These are phyloP conservation scores for Argyresthia goedartella DNA, from an alignment of 2,888 invertebrate genomes.

Conservation along the genomic window DNA sequence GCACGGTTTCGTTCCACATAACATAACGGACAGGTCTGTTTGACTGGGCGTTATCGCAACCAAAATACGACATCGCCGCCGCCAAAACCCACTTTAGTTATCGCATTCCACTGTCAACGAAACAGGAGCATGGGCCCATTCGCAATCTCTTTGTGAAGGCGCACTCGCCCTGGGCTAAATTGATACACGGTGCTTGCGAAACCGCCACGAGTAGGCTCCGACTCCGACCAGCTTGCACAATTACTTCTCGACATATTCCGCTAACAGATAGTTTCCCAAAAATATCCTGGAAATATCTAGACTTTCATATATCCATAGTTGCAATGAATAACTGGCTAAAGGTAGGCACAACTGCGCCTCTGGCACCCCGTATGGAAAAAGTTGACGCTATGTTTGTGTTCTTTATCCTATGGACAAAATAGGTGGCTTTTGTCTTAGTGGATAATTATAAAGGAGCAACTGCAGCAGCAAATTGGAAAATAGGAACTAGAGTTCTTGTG, in stretches of 20 bases:
- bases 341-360: too few relatives aligned
- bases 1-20: conserved; percentile 20
- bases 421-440: too few relatives aligned
- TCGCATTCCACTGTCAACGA: conserved; percentile 56
- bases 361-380: too few relatives aligned
- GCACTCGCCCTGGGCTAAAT: conserved; percentile 50
- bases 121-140: conserved; percentile 47
- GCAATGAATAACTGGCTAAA: too few relatives aligned
- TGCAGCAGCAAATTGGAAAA: background rate
- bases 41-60: conserved; percentile 38
- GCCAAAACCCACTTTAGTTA: conserved; percentile 56
- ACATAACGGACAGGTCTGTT: conserved; percentile 29
- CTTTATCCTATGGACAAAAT: too few relatives aligned
- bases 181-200: conserved; percentile 60
- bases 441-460: too few relatives aligned
- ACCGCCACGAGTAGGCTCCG: conserved; percentile 14
- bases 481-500: background rate
- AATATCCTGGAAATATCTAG: too few relatives aligned
- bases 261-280: background rate
- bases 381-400: too few relatives aligned
- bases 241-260: background rate
- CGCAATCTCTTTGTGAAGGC: conserved; percentile 50
- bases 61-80: conserved; percentile 38
- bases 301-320: too few relatives aligned
- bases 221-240: background rate